phyloP scores from a whole-genome alignment of 2,113 vertebrate species.

The Eira barbara region DNA sequence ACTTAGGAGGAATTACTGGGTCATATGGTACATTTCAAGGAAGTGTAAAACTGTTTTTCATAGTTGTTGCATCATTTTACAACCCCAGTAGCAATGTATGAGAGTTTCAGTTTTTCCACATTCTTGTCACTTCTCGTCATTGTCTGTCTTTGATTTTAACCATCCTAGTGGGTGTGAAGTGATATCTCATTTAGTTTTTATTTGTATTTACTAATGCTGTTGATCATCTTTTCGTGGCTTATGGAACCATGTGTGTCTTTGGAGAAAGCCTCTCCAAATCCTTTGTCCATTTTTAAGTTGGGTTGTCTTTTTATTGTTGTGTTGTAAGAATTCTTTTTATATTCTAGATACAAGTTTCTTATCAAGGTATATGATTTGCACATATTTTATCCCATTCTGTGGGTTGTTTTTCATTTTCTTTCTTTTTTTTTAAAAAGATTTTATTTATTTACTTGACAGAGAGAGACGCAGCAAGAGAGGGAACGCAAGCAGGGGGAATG shows the following conservation, averaged over 20 bases:
- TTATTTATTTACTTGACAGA: too few species aligned
- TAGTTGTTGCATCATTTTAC: background rate
- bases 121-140: background rate
- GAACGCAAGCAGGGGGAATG: too few species aligned
- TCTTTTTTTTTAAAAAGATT: too few species aligned
- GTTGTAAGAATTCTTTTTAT: conserved; percentile 23
- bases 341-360: background rate
- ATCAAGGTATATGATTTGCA: too few species aligned
- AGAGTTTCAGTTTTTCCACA: background rate
- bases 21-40: background rate
- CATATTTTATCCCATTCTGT: too few species aligned
- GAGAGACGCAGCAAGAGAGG: too few species aligned
- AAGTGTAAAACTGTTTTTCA: background rate
- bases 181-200: background rate
- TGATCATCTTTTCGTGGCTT: background rate
- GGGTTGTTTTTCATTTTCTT: too few species aligned
- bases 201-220: background rate
- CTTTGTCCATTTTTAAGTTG: conserved; percentile 23
- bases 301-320: background rate
- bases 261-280: conserved; percentile 5
- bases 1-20: background rate
- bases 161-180: background rate
- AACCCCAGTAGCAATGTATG: background rate
- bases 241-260: background rate
- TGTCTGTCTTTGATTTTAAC: conserved; percentile 1